Percentiles rank a stretch among this genome's conserved stretches.
phyloP scores from a whole-genome alignment of 2,888 invertebrate species.

The Hyppa rectilinea region DNA sequence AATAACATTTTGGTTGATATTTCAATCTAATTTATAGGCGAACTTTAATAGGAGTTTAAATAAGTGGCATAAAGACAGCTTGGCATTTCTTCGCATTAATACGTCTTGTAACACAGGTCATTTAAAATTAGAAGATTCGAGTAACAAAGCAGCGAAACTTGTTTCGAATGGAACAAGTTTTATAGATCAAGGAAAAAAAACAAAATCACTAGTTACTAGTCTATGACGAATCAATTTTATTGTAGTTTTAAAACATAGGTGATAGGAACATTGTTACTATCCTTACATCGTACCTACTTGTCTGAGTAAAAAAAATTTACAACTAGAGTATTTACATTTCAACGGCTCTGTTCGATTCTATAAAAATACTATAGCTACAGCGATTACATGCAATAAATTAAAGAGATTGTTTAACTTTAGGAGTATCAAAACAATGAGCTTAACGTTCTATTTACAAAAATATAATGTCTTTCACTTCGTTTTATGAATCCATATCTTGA shows the following conservation, averaged over 20 bases:
- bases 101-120: neutral
- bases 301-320: conserved; percentile 42
- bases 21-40: neutral
- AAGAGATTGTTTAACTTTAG: conserved; percentile 17
- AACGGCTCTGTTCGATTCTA: conserved; percentile 10
- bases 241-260: conserved; percentile 34
- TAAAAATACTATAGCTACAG: conserved; percentile 18
- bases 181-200: conserved; percentile 44
- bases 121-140: conserved; percentile 6
- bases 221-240: conserved; percentile 44
- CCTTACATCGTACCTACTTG: conserved; percentile 46
- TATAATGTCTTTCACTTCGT: conserved; percentile 12
- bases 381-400: conserved; percentile 24
- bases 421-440: conserved; percentile 29
- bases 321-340: conserved; percentile 42
- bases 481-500: neutral
- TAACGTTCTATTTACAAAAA: neutral
- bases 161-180: conserved; percentile 27
- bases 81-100: conserved; percentile 4
- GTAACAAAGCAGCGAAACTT: conserved; percentile 6
- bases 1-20: neutral
- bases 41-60: neutral
- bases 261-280: conserved; percentile 60
- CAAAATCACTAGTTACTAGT: conserved; percentile 12
- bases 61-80: neutral